Conservation (phyloP, 1,140 invertebrate genomes). For the Bombus waltoni region DNA sequence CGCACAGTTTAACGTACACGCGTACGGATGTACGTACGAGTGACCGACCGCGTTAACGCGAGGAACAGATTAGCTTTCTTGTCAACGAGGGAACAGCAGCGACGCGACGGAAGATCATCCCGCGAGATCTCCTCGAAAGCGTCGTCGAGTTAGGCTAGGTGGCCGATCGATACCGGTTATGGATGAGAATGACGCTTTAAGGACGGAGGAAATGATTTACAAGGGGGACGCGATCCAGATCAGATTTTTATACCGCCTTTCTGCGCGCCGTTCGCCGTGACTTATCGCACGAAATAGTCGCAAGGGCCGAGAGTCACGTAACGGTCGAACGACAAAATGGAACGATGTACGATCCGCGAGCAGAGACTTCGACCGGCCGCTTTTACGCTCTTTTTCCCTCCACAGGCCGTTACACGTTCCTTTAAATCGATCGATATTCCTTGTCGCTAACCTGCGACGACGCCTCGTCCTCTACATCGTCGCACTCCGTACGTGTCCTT, state of each 20-base stretch:
- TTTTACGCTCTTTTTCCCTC: no score
- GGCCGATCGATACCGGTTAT: conserved; percentile 13
- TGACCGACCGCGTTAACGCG: not conserved
- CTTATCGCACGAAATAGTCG: conserved; percentile 58
- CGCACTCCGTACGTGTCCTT: conserved; percentile 34
- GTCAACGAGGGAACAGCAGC: conserved; percentile 36
- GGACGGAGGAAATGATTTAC: conserved; percentile 36
- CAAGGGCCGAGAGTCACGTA: conserved; percentile 54
- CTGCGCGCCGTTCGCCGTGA: conserved; percentile 13
- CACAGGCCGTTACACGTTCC: not conserved
- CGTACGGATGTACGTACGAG: not conserved
- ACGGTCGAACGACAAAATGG: conserved; percentile 47
- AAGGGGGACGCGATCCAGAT: conserved; percentile 31
- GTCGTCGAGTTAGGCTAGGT: not conserved
- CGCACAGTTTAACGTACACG: no score
- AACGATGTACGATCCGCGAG: conserved; percentile 41
- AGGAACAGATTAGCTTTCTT: conserved; percentile 15
- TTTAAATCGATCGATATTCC: conserved; percentile 58
- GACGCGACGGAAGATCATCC: not conserved
- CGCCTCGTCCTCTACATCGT: conserved; percentile 25
- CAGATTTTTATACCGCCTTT: conserved; percentile 34
- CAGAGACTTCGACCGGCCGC: conserved; percentile 21
- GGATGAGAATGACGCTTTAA: conserved; percentile 33
- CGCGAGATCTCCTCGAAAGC: not conserved
- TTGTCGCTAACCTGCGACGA: conserved; percentile 8